Evolutionary conservation across 2,113 vertebrate genomes (phyloP), one percentile per base, ranked within the genome.

Genomic region (Cervus canadensis): DNA sequence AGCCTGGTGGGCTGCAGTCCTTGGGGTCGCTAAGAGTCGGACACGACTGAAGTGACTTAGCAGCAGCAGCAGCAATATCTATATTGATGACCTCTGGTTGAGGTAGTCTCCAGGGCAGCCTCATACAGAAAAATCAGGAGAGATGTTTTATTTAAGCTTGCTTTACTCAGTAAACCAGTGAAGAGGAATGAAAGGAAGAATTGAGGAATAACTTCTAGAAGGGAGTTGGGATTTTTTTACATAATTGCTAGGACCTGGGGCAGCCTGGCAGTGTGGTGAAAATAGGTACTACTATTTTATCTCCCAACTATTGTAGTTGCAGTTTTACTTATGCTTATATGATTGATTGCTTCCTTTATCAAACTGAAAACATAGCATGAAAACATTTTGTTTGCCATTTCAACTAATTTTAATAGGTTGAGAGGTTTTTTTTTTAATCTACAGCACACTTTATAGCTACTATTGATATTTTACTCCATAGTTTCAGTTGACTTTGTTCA

Each of bases 331-430:
- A 67, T 88, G 64, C 57, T 88, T 94, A 7, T 90, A 36, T 95
- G 59, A 57, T 95, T 89, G 28, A 56, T 96, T 94, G 62, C 28
- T 59, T 81, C 50, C 40, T 88, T 88, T 52, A 74, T 92, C 54
- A 94, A 12, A 86, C 36, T 86, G 81, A 92, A 97, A 92, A 97
- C 91, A 96, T 76, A 94, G 76, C n/a, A 85, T 94, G 94, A 98
- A 98, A 97, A 95, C 95, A 98, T 95, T 98, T 98, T 97, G 21
- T 97, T 56, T 96, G 85, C 52, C 95, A 98, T 87, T 90, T 91
- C 43, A 95, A 87, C 97, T 98, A 97, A 96, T 91, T 98, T 95
- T 95, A 92, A 87, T 95, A 93, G 88, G 97, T 92, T 76, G 57
- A 89, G 54, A n/a, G 25, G 5, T 40, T 45, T 82, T 91, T 92